These are phyloP conservation scores for Minunthozetes semirufus DNA, from an alignment of 2,888 invertebrate species.

Conservation along the genomic window DNA sequence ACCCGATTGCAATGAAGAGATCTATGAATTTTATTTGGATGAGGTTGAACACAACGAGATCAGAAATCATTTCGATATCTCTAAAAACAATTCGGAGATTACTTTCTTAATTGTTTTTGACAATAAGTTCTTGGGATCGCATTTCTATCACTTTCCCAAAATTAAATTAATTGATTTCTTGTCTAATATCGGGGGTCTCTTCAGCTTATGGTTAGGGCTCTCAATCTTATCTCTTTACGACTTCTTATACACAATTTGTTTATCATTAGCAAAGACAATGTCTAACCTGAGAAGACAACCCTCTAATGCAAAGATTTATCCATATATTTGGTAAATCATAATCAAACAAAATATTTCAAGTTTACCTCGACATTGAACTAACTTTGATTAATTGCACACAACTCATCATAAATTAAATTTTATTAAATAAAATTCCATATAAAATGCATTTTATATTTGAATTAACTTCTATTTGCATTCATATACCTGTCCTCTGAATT, in stretches of 20 bases:
- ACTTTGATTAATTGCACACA: too few relatives aligned
- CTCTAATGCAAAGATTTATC: too few relatives aligned
- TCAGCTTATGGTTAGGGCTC: background rate
- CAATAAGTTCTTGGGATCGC: background rate
- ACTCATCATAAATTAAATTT: too few relatives aligned
- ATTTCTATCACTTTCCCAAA: background rate
- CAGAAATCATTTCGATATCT: background rate
- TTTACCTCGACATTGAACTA: too few relatives aligned
- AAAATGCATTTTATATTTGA: too few relatives aligned
- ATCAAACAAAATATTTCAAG: too few relatives aligned
- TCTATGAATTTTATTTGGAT: background rate
- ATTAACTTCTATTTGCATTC: too few relatives aligned
- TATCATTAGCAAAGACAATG: too few relatives aligned
- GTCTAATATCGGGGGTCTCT: background rate
- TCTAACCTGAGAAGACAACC: too few relatives aligned
- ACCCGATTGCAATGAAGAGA: constrained; percentile 6
- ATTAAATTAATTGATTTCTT: background rate
- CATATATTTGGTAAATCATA: too few relatives aligned
- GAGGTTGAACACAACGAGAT: background rate
- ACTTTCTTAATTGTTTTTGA: background rate
- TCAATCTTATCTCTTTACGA: background rate
- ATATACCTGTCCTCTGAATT: too few relatives aligned
- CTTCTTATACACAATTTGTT: background rate
- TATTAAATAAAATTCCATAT: too few relatives aligned
- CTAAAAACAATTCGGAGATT: background rate